Conservation (phyloP, 2,888 invertebrate genomes). For the Apodemia mormo region DNA sequence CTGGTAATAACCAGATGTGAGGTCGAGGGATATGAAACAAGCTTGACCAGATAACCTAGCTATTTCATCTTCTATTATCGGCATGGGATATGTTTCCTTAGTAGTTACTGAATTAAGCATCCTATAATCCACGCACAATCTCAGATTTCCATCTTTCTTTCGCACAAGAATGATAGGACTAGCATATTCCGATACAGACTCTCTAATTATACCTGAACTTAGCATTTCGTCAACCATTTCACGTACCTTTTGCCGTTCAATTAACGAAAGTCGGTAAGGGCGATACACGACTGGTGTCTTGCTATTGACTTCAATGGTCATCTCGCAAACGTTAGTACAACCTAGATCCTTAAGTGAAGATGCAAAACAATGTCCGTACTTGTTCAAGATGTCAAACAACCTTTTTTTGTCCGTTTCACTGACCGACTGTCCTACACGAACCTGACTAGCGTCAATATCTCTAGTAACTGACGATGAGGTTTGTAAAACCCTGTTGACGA, state of each 20-base stretch:
- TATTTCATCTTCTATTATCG: slow-evolving; percentile 34
- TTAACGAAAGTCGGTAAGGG: slow-evolving; percentile 14
- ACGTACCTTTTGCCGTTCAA: slow-evolving; percentile 25
- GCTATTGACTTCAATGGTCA: too few relatives aligned
- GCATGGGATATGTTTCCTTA: slow-evolving; percentile 20
- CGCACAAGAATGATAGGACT: slow-evolving; percentile 35
- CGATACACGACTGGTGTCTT: too few relatives aligned
- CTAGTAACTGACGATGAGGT: too few relatives aligned
- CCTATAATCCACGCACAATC: slow-evolving; percentile 40
- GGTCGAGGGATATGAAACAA: slow-evolving; percentile 44
- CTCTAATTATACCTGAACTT: slow-evolving; percentile 32
- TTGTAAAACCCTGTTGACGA: too few relatives aligned
- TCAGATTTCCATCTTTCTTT: slow-evolving; percentile 36
- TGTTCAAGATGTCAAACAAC: too few relatives aligned
- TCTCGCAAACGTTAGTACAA: too few relatives aligned
- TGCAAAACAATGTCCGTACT: too few relatives aligned
- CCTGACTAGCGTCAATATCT: too few relatives aligned
- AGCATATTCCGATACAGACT: slow-evolving; percentile 32
- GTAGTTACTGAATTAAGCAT: slow-evolving; percentile 41
- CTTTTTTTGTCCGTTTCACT: too few relatives aligned
- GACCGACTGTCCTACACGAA: too few relatives aligned
- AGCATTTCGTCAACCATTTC: slow-evolving; percentile 28
- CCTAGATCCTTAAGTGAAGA: too few relatives aligned
- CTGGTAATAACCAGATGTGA: slow-evolving; percentile 51
- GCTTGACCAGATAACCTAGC: slow-evolving; percentile 42